Conservation (phyloP, 2,888 invertebrate genomes). For the Harpalus rubripes region DNA sequence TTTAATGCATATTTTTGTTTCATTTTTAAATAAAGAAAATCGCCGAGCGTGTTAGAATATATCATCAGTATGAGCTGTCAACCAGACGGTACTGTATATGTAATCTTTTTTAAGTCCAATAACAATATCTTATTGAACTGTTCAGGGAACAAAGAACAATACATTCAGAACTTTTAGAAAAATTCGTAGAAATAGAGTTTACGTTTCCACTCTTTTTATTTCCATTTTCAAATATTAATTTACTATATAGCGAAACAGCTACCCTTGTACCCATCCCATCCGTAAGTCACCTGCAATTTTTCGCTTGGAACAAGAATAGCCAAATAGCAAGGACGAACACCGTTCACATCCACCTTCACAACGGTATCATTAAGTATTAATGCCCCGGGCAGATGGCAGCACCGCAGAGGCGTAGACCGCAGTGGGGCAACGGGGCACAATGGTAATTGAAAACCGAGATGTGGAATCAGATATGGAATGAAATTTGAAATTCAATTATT, state of each 20-base stretch:
- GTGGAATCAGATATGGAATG: conserved; percentile 55
- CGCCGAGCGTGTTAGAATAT: no score
- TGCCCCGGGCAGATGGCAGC: conserved; percentile 36
- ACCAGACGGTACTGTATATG: no score
- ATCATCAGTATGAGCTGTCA: no score
- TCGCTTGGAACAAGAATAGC: background rate
- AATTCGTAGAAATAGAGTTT: no score
- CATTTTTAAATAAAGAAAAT: no score
- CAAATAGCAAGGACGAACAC: background rate
- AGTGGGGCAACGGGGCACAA: background rate
- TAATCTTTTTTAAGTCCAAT: no score
- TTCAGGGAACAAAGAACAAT: no score
- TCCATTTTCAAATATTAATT: background rate
- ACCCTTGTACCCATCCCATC: background rate
- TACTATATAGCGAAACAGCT: background rate
- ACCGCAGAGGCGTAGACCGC: background rate
- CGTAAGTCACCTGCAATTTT: background rate
- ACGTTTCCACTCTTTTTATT: background rate
- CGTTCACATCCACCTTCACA: background rate
- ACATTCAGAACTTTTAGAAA: no score
- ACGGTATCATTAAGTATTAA: conserved; percentile 39
- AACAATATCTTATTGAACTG: no score
- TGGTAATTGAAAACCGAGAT: conserved; percentile 58
- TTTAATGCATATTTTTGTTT: no score
- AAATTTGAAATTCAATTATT: conserved; percentile 58